Base-by-base conservation (phyloP, 2,797 vertebrate genomes). In the Rachycentron canadum region DNA sequence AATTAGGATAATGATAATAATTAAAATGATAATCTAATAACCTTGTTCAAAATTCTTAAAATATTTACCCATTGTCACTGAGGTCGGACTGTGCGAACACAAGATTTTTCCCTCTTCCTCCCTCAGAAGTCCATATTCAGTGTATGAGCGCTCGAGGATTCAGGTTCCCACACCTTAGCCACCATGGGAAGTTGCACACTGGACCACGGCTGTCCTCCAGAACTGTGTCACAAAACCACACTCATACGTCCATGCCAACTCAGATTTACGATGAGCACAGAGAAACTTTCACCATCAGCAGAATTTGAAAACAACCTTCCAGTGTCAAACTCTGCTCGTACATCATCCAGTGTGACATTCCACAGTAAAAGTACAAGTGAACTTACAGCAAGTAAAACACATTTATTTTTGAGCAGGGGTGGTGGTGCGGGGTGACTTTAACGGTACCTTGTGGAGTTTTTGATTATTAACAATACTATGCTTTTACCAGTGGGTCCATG, bases 231-330 rank as follows among this genome's bases (percentile, higher is more conserved):
- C n/a, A 58, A 64, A 47, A 38, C 40, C 59, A 17, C 7, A 26
- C 34, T 28, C 28, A n/a, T 66, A 28, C 4, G 0, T 47, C 23
- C 9, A 57, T 17, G 2, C 17, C 17, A 57, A 34, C 2, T 30
- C 52, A 9, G 52, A 30, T 30, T 30, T 19, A 7, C 2, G 16
- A 4, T 30, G 26, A 19, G 9, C 19, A 62, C 12, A 43, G 57
- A 16, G 13, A 52, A 59, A 36, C 23, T 1, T 26, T 28, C 11
- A 16, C 14, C 32, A 49, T 56, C 45, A 28, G 17, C 8, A 34
- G 30, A 68, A 59, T 53, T 25, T 57, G 26, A 61, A 61, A 61
- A 76, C 32, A 61, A 28, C 40, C 56, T 66, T 38, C 45, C 38
- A 9, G 19, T 23, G 55, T n/a, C 19, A n/a, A 34, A 34, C 23